These are phyloP conservation scores for Mixornis gularis DNA, from an alignment of 2,113 vertebrate genomes.

Conservation along the genomic window DNA sequence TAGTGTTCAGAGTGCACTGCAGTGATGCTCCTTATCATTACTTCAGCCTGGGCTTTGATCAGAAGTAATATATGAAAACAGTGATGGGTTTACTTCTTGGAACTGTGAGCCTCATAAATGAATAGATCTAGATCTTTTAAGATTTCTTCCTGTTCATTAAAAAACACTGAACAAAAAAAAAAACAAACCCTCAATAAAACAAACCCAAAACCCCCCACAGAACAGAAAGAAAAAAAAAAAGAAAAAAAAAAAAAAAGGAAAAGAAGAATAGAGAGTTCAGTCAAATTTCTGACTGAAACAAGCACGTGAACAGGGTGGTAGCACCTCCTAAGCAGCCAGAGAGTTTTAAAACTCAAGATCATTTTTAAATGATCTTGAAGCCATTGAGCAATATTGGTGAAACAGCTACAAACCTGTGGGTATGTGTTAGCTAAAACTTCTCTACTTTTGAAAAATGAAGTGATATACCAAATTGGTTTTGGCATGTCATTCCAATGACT, in stretches of 20 bases:
- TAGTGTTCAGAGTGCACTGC: neutral
- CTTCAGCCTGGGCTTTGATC: neutral
- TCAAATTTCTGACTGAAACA: neutral
- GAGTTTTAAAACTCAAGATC: neutral
- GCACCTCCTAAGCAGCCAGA: neutral
- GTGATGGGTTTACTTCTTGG: neutral
- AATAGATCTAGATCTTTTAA: neutral
- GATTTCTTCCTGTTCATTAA: neutral
- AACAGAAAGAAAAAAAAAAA: too few species aligned
- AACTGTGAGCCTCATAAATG: neutral
- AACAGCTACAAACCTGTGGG: neutral
- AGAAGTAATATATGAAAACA: neutral
- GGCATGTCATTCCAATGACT: neutral
- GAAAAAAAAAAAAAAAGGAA: neutral
- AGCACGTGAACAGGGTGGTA: neutral
- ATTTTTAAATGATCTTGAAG: neutral
- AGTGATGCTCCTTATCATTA: neutral
- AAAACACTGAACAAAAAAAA: neutral
- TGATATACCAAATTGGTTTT: neutral
- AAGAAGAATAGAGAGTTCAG: neutral
- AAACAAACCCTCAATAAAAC: neutral
- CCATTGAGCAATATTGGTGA: neutral
- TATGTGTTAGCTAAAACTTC: neutral
- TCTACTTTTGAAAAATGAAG: neutral
- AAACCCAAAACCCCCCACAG: fast-evolving